Conservation (phyloP, 2,888 invertebrate genomes). For the Agriopis leucophaearia region DNA sequence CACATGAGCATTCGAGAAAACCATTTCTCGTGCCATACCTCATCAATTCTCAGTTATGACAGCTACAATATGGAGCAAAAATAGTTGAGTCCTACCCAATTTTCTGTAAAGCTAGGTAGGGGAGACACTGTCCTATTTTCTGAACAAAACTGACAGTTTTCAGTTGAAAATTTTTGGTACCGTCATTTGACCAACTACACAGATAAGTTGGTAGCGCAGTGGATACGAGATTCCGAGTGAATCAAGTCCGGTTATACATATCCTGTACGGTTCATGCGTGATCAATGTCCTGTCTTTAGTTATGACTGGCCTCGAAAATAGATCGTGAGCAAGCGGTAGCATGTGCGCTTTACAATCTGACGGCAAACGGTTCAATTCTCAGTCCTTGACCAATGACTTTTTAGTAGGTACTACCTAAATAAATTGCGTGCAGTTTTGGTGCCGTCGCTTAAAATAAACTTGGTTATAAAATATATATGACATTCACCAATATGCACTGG, state of each 20-base stretch:
- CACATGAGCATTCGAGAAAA: constrained; percentile 17
- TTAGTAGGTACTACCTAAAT: too few species aligned
- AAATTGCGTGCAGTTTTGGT: too few species aligned
- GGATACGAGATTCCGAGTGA: constrained; percentile 17
- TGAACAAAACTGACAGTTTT: too few species aligned
- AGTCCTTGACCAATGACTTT: too few species aligned
- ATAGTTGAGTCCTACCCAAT: constrained; percentile 10
- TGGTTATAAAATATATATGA: too few species aligned
- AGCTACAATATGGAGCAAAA: constrained; percentile 24
- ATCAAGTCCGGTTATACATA: constrained; percentile 8
- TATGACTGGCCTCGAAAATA: not conserved
- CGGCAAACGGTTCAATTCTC: too few species aligned
- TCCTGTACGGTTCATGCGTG: constrained; percentile 1
- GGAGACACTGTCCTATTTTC: not conserved
- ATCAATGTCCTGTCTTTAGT: constrained; percentile 5
- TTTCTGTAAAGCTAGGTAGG: too few species aligned
- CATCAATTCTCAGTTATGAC: constrained; percentile 33
- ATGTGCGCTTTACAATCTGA: too few species aligned
- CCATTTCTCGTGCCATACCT: constrained; percentile 26
- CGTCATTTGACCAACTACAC: too few species aligned
- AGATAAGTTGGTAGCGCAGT: not conserved
- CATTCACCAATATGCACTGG: too few species aligned
- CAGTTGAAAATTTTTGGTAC: not conserved
- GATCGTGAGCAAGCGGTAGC: not conserved
- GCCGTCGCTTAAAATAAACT: too few species aligned